Evolutionary conservation across 2,888 invertebrate genomes (phyloP), one percentile per base, ranked within the genome.

Genomic region (Buathra laborator): DNA sequence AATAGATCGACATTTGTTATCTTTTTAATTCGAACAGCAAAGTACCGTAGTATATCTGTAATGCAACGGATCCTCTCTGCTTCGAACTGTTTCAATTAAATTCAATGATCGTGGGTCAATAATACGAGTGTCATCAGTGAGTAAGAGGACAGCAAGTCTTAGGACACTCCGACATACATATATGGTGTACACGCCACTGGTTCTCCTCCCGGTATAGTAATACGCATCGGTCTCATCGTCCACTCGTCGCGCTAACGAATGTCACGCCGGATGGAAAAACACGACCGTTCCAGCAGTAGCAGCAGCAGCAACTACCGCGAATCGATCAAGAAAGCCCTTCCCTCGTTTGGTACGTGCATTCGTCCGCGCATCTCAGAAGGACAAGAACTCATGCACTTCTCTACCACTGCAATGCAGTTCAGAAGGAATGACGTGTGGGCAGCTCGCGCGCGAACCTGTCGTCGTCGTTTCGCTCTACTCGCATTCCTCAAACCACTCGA

Each of bases 181-280:
- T 70, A 76, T 71, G 62, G 81, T 43, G 29, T 74, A 68, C 72
- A 78, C 83, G 83, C 72, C 78, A 74, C 72, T 78, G 83, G 56
- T 48, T 77, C 70, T 74, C 19, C 70, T 12, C 19, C 67, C 48
- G 32, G 12, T 56, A 29, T 51, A 16, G 12, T 68, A 19, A 29
- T 32, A 70, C 56, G 43, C 37, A 56, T 24, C 44, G 24, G 56
- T 70, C 68, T 51, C 51, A 70, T 75, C 67, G 81, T 74, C n/a
- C 71, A n/a, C 59, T 77, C 62, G 59, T 67, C 62, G 83, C 83
- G 79, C 83, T 86, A 85, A 86, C 85, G 81, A 86, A 85, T 85
- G 85, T 83, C 84, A 80, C 85, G 81, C 70, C 78, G 81, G 66
- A 81, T 81, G 66, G 32, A 78, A 72, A 72, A 67, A 72, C 56